Conservation (phyloP, 1,140 invertebrate species). For the Drosophila punjabiensis region DNA sequence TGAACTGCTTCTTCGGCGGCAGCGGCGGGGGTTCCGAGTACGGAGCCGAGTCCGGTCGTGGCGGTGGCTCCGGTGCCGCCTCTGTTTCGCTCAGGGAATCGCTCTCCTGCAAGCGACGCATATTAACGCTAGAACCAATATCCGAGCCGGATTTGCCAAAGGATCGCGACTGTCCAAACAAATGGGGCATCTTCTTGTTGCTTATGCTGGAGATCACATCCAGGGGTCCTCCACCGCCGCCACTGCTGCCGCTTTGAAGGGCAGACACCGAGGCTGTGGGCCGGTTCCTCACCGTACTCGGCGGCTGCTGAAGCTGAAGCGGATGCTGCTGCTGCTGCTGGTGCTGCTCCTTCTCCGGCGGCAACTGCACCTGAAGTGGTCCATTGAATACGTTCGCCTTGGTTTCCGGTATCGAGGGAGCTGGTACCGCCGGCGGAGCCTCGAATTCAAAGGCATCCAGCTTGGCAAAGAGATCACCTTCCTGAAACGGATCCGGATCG, state of each 20-base stretch:
- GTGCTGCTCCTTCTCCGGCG: conserved; percentile 48
- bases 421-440: conserved; percentile 61
- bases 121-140: conserved; percentile 82
- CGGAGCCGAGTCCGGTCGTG: conserved; percentile 87
- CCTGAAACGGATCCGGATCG: conserved; percentile 90
- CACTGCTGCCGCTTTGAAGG: conserved; percentile 35
- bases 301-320: conserved; percentile 41
- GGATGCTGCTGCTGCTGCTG: conserved; percentile 31
- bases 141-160: conserved; percentile 73
- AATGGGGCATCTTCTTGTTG: conserved; percentile 83
- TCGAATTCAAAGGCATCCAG: conserved; percentile 89
- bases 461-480: conserved; percentile 86
- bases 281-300: conserved; percentile 52
- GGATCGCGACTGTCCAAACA: conserved; percentile 76
- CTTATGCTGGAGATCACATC: conserved; percentile 84
- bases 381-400: conserved; percentile 60
- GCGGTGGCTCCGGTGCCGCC: conserved; percentile 89
- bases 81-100: conserved; percentile 86
- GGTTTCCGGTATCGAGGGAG: conserved; percentile 13
- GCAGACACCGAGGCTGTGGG: conserved; percentile 53
- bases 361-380: conserved; percentile 68
- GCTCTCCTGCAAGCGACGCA: conserved; percentile 83
- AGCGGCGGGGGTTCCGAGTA: conserved; percentile 91
- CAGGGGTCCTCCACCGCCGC: conserved; percentile 34
- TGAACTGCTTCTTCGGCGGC: conserved; percentile 92